A percentile compares a stretch with the other conserved stretches of the same genome.
Conservation (phyloP, 64 coral and sea anemone species). For the Stichodactyla helianthus region DNA sequence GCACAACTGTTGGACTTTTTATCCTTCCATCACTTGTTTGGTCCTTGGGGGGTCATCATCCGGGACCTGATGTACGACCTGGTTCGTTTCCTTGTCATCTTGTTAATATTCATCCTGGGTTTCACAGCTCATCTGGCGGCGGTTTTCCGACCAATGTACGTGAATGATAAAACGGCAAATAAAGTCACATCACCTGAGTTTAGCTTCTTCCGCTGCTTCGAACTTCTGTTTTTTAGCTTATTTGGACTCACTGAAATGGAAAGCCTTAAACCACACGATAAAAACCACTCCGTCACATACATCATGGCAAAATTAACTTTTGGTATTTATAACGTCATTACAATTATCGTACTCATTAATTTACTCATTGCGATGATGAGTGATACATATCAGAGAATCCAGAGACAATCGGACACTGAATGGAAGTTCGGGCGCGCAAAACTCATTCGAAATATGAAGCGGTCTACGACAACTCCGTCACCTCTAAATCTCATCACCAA, state of each 20-base stretch:
- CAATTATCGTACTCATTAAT: constrained; percentile 92
- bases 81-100: constrained; percentile 86
- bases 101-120: constrained; percentile 91
- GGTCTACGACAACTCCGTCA: constrained; percentile 88
- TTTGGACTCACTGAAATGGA: constrained; percentile 82
- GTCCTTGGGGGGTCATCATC: constrained; percentile 98
- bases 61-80: constrained; percentile 96
- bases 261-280: neutral
- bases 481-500: constrained; percentile 89
- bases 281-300: constrained; percentile 22
- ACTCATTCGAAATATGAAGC: constrained; percentile 96
- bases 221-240: constrained; percentile 86
- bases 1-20: constrained; percentile 89
- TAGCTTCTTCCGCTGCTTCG: constrained; percentile 61
- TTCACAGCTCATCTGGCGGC: constrained; percentile 94
- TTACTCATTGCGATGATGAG: constrained; percentile 99
- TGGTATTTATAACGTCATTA: constrained; percentile 92
- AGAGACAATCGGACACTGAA: constrained; percentile 89
- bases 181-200: neutral
- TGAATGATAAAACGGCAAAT: neutral
- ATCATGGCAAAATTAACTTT: constrained; percentile 68
- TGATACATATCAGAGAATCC: constrained; percentile 98
- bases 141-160: constrained; percentile 73
- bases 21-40: constrained; percentile 98
- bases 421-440: constrained; percentile 99